Conservation (phyloP, 2,888 invertebrate genomes). For the Athalia rosae region DNA sequence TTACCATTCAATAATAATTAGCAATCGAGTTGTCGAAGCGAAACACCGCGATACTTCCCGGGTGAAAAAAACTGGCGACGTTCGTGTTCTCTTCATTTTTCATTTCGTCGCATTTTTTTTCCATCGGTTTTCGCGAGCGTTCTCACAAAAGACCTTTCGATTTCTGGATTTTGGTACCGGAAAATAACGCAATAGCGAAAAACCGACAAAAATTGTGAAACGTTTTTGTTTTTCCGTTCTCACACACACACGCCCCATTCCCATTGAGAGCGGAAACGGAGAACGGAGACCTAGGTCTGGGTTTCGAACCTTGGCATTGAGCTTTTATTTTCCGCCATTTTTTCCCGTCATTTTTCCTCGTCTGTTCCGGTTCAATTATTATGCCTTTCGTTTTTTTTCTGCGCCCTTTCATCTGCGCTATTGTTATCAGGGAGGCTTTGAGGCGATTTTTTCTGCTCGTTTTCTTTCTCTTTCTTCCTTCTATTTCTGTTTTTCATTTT, state of each 20-base stretch:
- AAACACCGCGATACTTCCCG: too few relatives aligned
- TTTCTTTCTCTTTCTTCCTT: background rate
- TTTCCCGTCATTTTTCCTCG: conserved; percentile 39
- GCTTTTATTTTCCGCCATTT: conserved; percentile 46
- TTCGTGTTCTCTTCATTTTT: too few relatives aligned
- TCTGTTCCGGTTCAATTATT: conserved; percentile 36
- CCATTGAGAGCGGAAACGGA: conserved; percentile 3
- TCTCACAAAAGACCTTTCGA: conserved; percentile 4
- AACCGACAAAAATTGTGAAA: conserved; percentile 18
- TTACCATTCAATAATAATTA: too few relatives aligned
- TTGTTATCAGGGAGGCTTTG: conserved; percentile 41
- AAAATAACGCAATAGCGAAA: conserved; percentile 2
- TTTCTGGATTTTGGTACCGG: conserved; percentile 2
- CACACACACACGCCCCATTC: conserved; percentile 12
- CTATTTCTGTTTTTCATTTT: too few relatives aligned
- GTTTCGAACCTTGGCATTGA: conserved; percentile 44
- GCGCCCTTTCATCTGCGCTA: conserved; percentile 37
- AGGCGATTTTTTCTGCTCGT: conserved; percentile 10
- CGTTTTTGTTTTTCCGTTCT: conserved; percentile 13
- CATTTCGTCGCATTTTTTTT: too few relatives aligned
- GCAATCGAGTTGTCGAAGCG: too few relatives aligned
- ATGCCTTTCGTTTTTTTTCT: conserved; percentile 27
- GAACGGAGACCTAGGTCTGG: conserved; percentile 33
- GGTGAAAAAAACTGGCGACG: too few relatives aligned
- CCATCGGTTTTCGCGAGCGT: too few relatives aligned